Percentiles rank a stretch among this genome's conserved stretches.
These are phyloP conservation scores for Crotalus helleri DNA, from an alignment of 2,113 vertebrate genomes.

Conservation along the genomic window DNA sequence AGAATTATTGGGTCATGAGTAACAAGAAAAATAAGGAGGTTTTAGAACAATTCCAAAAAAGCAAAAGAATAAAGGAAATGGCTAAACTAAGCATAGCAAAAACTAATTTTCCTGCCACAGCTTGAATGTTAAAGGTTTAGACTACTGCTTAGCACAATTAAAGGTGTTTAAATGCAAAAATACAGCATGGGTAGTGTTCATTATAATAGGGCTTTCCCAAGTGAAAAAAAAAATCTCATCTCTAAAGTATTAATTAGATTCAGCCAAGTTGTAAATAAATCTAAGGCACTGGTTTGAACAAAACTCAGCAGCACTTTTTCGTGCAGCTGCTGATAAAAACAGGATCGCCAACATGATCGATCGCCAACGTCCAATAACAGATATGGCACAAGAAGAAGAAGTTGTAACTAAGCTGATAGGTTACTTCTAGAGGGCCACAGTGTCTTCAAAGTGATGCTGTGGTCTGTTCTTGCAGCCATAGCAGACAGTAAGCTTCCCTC, in stretches of 20 bases:
- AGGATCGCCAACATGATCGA: too few species aligned
- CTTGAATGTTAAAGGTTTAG: neutral
- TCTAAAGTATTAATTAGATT: neutral
- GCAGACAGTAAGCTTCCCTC: neutral
- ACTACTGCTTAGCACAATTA: neutral
- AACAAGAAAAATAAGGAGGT: neutral
- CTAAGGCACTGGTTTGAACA: too few species aligned
- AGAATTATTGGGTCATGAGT: neutral
- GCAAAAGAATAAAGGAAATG: conserved; percentile 10
- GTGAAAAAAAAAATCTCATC: neutral
- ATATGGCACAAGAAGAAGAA: neutral
- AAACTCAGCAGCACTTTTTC: too few species aligned
- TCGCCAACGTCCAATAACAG: too few species aligned
- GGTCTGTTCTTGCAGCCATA: neutral
- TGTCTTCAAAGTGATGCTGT: neutral
- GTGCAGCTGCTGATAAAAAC: too few species aligned
- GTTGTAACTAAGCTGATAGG: neutral
- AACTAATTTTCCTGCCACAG: neutral
- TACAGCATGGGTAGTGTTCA: neutral
- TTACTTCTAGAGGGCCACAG: neutral
- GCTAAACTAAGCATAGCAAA: neutral
- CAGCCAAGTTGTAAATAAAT: neutral
- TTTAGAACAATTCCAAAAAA: neutral
- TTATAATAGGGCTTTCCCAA: neutral
- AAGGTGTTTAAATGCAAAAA: conserved; percentile 4